Evolutionary conservation across 1,140 invertebrate species (phyloP), one percentile per base, ranked within the genome.

Genomic region (Sesamia nonagrioides): DNA sequence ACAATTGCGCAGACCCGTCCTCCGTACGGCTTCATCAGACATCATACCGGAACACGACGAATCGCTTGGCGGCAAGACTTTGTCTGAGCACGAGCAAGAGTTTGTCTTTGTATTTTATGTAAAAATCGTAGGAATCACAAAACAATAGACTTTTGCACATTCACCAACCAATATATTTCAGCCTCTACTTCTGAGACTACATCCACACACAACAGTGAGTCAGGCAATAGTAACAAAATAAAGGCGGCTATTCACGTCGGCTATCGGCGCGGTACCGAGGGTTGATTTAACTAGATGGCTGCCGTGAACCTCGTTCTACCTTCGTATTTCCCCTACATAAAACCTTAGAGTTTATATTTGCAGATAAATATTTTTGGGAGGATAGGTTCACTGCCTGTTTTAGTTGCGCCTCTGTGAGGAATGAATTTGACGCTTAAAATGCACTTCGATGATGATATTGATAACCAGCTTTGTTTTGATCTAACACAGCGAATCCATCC

Each of bases 251-350:
- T 79, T 76, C 80, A 78, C 76, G 40, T 56, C 60, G 58, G 80
- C 71, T 78, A 78, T 74, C 73, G 81, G 60, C 63, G 60, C 63
- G n/a, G 13, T 9, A 42, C 63, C 80, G 77, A 56, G 66, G 73
- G 72, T 74, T 76, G 68, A 79, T 79, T 77, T 79, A 82, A 79
- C 81, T 76, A 71, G 50, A 69, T 72, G 79, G 73, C 42, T 45
- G 54, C 74, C 68, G 54, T 40, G 77, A 72, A 78, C 77, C 35
- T 63, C 77, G 66, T 66, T 56, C 48, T 56, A 15, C 40, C 54
- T 56, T 54, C 56, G 66, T 77, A 78, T 50, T 78, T 78, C 77
- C 77, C 77, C 77, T 63, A 72, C 63, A 61, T 72, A 78, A 78
- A 66, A 58, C 52, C 76, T 27, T 69, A 77, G 52, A 69, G 42